Percentiles rank a stretch among this genome's conserved stretches.
Conservation (phyloP, 92 coral and sea anemone genomes). For the Anthopleura xanthogrammica region DNA sequence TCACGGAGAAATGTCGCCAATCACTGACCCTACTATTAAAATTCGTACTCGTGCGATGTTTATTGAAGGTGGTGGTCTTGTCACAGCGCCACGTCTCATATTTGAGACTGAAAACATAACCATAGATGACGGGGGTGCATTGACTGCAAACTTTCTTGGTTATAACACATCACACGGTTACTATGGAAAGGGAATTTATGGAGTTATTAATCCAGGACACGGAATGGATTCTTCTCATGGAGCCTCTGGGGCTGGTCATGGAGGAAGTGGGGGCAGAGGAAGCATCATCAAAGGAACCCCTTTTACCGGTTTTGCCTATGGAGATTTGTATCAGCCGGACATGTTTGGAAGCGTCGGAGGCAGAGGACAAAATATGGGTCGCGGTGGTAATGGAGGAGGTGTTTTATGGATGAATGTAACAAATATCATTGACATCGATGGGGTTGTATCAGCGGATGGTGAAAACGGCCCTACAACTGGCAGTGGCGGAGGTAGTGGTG, state of each 20-base stretch:
- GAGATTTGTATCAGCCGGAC: conserved; percentile 66
- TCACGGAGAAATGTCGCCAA: conserved; percentile 59
- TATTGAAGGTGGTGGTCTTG: conserved; percentile 70
- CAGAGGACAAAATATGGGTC: conserved; percentile 23
- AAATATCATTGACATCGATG: conserved; percentile 58
- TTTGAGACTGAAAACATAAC: conserved; percentile 62
- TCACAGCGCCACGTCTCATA: conserved; percentile 48
- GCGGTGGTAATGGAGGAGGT: conserved; percentile 79
- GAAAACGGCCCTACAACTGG: conserved; percentile 48
- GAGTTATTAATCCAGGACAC: conserved; percentile 58
- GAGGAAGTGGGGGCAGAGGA: conserved; percentile 80
- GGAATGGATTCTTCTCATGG: conserved; percentile 49
- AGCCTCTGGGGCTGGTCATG: conserved; percentile 78
- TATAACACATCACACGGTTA: conserved; percentile 67
- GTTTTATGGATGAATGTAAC: conserved; percentile 71
- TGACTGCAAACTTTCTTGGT: conserved; percentile 56
- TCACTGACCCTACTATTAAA: conserved; percentile 56
- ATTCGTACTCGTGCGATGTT: conserved; percentile 53
- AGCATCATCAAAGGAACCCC: conserved; percentile 45
- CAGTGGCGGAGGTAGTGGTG: conserved; percentile 82
- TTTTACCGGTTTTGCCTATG: conserved; percentile 59
- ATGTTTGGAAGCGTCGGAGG: conserved; percentile 72
- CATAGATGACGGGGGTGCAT: conserved; percentile 65
- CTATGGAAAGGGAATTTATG: conserved; percentile 50
- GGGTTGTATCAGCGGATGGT: conserved; percentile 59